Evolutionary conservation across 2,113 vertebrate genomes (phyloP).

Genomic region (Pan troglodytes): NHGRI_mPanTro3-v2.1_pri NC_072412.2:118658501-118659000

Average conservation of each 20-base stretch:
- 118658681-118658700: too few relatives aligned
- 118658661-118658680: too few relatives aligned
- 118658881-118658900: not conserved
- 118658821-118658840: not conserved
- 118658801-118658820: not conserved
- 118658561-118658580: not conserved
- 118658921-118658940: not conserved
- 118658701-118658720: too few relatives aligned
- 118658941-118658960: not conserved
- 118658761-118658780: too few relatives aligned
- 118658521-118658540: accelerated
- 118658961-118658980: not conserved
- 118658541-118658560: not conserved
- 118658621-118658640: too few relatives aligned
- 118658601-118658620: too few relatives aligned
- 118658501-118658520: not conserved
- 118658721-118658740: too few relatives aligned
- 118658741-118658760: too few relatives aligned
- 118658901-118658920: not conserved
- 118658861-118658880: not conserved
- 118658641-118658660: too few relatives aligned
- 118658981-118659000: too few relatives aligned
- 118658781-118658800: too few relatives aligned
- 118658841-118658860: not conserved
- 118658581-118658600: too few relatives aligned